phyloP scores from a whole-genome alignment of 2,113 vertebrate species.

The Danionella cerebrum region DNA sequence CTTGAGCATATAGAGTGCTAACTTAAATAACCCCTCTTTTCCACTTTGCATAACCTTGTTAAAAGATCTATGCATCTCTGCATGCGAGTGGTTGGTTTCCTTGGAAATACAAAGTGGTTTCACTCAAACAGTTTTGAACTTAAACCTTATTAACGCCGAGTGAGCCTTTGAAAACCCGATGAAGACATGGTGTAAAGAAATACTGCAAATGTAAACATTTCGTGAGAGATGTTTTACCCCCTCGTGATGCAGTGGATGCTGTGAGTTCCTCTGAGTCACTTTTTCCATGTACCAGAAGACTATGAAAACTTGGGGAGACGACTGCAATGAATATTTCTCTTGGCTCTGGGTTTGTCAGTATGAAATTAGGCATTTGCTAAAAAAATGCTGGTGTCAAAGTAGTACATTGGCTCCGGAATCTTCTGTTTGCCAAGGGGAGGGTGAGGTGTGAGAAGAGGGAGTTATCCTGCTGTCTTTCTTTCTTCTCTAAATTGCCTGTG shows the following conservation, averaged over 20 bases:
- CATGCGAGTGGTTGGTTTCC: background rate
- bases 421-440: conserved; percentile 21
- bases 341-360: conserved; percentile 49
- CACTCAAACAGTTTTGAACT: conserved; percentile 3
- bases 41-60: background rate
- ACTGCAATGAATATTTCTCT: conserved; percentile 51
- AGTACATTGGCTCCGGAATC: conserved; percentile 31
- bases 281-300: conserved; percentile 38
- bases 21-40: conserved; percentile 9
- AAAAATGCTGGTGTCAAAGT: conserved; percentile 46
- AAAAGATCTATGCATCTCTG: conserved; percentile 15
- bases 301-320: conserved; percentile 45
- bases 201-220: conserved; percentile 34
- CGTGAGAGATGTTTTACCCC: conserved; percentile 15
- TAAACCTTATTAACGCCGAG: conserved; percentile 4
- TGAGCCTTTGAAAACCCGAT: conserved; percentile 4
- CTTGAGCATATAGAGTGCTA: background rate
- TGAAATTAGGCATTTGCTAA: conserved; percentile 52
- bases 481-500: background rate
- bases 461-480: conserved; percentile 28
- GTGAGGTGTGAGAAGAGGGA: conserved; percentile 30
- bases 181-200: background rate
- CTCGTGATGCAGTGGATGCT: conserved; percentile 16
- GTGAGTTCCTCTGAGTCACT: conserved; percentile 16
- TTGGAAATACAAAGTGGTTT: conserved; percentile 13